Evolutionary conservation across 2,888 invertebrate species (phyloP).

Genomic region (Nemurella pictetii): DNA sequence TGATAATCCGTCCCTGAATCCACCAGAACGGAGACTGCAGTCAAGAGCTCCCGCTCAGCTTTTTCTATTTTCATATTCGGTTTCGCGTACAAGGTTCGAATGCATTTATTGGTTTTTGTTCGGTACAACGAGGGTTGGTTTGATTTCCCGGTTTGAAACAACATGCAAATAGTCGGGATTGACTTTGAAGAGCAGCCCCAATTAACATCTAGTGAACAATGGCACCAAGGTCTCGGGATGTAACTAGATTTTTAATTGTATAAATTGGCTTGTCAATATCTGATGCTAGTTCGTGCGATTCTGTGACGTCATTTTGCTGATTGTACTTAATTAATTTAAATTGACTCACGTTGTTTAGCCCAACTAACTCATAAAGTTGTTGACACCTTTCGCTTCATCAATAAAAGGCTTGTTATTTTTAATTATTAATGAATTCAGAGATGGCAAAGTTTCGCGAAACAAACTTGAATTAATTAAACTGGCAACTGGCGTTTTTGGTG

Average conservation of each 20-base stretch:
- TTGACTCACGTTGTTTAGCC: conserved; percentile 16
- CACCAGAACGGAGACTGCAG: background rate
- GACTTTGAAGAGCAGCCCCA: conserved; percentile 9
- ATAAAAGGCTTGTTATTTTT: conserved; percentile 31
- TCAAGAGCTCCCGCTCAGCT: background rate
- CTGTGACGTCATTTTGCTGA: conserved; percentile 13
- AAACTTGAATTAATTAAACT: conserved; percentile 19
- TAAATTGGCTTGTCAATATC: conserved; percentile 37
- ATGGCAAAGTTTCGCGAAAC: conserved; percentile 12
- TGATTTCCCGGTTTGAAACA: background rate
- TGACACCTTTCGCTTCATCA: conserved; percentile 29
- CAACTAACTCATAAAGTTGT: conserved; percentile 1
- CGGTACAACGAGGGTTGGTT: background rate
- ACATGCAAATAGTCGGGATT: background rate
- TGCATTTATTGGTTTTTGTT: background rate
- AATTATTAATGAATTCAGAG: conserved; percentile 24
- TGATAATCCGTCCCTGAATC: background rate
- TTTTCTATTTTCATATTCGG: background rate
- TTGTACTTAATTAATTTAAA: conserved; percentile 34
- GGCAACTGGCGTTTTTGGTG: background rate
- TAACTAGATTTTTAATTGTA: conserved; percentile 30
- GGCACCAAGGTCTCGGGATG: conserved; percentile 13
- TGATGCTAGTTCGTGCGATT: background rate
- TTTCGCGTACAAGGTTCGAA: background rate
- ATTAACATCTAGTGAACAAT: conserved; percentile 32